Conservation (phyloP, 2,797 vertebrate genomes). For the Chaunax sp. region DNA sequence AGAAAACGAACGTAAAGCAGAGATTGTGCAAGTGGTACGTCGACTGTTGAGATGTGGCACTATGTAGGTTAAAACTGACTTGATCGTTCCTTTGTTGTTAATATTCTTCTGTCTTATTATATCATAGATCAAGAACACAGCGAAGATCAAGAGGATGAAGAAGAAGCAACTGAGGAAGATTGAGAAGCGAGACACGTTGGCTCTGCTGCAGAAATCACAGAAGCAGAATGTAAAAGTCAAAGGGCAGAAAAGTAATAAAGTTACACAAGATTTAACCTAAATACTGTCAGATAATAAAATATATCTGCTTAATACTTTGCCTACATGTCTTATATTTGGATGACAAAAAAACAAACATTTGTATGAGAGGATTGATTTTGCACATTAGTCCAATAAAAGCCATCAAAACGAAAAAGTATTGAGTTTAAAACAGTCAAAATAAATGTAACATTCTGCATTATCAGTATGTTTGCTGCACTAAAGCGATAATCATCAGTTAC, state of each 20-base stretch:
- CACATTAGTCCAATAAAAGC: not conserved
- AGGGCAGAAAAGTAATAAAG: slow-evolving; percentile 33
- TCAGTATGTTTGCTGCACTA: too few relatives aligned
- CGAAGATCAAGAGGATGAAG: slow-evolving; percentile 94
- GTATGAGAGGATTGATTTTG: not conserved
- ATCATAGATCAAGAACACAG: slow-evolving; percentile 90
- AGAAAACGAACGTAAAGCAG: slow-evolving; percentile 91
- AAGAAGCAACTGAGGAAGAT: slow-evolving; percentile 92
- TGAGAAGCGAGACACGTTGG: slow-evolving; percentile 92
- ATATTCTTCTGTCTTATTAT: too few relatives aligned
- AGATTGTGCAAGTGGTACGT: slow-evolving; percentile 96
- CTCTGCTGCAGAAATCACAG: slow-evolving; percentile 83
- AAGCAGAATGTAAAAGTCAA: slow-evolving; percentile 61
- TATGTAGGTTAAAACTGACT: too few relatives aligned
- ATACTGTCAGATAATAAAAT: slow-evolving; percentile 32
- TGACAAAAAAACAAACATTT: not conserved
- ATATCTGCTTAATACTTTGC: slow-evolving; percentile 3
- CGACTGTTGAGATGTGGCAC: too few relatives aligned
- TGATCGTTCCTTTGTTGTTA: too few relatives aligned
- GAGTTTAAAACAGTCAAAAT: too few relatives aligned
- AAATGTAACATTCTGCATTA: too few relatives aligned
- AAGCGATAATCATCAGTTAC: too few relatives aligned
- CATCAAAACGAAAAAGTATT: too few relatives aligned
- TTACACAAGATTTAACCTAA: slow-evolving; percentile 38
- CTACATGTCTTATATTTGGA: slow-evolving; percentile 6